Evolutionary conservation across 2,797 vertebrate genomes (phyloP).

Genomic region (Trachurus trachurus): DNA sequence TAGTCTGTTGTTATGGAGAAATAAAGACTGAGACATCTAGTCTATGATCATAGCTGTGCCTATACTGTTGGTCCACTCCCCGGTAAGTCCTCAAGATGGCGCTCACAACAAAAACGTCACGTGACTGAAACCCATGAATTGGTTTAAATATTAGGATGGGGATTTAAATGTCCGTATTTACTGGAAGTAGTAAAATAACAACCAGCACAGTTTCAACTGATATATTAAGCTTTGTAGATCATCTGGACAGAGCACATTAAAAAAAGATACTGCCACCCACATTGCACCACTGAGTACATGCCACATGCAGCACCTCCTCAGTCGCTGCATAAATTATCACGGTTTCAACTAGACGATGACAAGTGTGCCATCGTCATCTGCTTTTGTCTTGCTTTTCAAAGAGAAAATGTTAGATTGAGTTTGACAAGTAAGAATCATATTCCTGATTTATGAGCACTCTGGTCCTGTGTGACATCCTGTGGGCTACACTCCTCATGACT

Average conservation of each 20-base stretch:
- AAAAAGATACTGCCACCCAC: constrained; percentile 34
- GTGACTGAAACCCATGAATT: not conserved
- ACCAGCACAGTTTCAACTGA: constrained; percentile 3
- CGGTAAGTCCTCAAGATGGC: too few relatives aligned
- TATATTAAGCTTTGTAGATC: constrained; percentile 25
- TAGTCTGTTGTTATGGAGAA: too few relatives aligned
- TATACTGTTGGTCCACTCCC: too few relatives aligned
- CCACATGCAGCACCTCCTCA: constrained; percentile 59
- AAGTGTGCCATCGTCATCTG: not conserved
- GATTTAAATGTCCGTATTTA: constrained; percentile 17
- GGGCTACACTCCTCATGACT: not conserved
- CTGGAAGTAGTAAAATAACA: constrained; percentile 7
- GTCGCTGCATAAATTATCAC: constrained; percentile 67
- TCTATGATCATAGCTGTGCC: too few relatives aligned
- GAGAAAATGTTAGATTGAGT: constrained; percentile 50
- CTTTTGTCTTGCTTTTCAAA: constrained; percentile 22
- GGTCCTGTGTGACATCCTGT: constrained; percentile 10
- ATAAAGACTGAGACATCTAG: too few relatives aligned
- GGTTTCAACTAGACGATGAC: not conserved
- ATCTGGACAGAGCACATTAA: not conserved
- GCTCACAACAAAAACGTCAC: too few relatives aligned
- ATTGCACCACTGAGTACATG: constrained; percentile 44
- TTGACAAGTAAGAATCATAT: constrained; percentile 39
- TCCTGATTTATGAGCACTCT: constrained; percentile 19
- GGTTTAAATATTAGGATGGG: constrained; percentile 21